Evolutionary conservation across 2,113 vertebrate species (phyloP).

Genomic region (Pampusana beccarii): DNA sequence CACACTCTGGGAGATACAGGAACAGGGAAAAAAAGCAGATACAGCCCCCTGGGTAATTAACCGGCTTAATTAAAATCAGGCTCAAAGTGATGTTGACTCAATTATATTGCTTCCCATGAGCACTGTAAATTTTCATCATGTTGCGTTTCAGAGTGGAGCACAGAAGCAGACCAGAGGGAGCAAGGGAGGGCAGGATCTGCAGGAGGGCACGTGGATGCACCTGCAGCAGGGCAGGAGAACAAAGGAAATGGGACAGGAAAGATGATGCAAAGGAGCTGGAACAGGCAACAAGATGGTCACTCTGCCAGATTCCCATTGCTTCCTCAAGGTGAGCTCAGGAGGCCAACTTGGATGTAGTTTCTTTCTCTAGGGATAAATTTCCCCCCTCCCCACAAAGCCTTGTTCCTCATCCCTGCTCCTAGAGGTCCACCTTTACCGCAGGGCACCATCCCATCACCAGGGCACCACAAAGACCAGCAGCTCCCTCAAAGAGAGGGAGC

Average conservation of each 20-base stretch:
- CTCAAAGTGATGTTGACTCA: background rate
- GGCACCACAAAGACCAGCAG: background rate
- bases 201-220: accelerated
- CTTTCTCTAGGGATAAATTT: background rate
- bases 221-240: no score
- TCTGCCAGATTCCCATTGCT: background rate
- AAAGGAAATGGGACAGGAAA: background rate
- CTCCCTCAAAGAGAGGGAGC: background rate
- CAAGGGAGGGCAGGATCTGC: background rate
- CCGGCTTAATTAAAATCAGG: background rate
- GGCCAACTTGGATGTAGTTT: background rate
- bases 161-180: accelerated
- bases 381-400: background rate
- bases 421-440: background rate
- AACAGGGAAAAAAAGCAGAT: accelerated
- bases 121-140: background rate
- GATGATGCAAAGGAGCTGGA: background rate
- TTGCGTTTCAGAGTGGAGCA: no score
- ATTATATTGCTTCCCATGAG: background rate
- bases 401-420: background rate
- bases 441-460: background rate
- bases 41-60: background rate
- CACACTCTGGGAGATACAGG: no score
- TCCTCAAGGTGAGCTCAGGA: background rate
- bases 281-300: background rate